Conservation (phyloP, 1,140 invertebrate genomes). For the Pseudomyrmex concolor region DNA sequence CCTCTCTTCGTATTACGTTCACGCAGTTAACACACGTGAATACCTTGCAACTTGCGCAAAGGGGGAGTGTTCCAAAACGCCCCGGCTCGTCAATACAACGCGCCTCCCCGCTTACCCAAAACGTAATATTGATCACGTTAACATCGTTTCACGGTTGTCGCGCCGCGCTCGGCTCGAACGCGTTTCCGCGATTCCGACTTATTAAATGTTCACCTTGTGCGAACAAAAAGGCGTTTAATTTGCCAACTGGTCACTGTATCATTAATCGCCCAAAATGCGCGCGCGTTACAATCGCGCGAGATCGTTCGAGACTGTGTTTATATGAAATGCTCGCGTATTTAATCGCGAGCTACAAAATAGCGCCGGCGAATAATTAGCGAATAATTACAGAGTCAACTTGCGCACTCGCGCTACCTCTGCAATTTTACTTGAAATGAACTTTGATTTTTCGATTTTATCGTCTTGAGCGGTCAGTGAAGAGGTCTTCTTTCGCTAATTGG, state of each 20-base stretch:
- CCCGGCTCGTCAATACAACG: conserved; percentile 50
- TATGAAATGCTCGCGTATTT: conserved; percentile 17
- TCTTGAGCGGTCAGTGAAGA: no score
- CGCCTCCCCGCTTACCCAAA: conserved; percentile 12
- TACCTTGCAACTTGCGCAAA: conserved; percentile 28
- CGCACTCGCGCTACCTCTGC: neutral
- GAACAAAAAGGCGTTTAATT: conserved; percentile 32
- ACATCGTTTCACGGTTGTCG: conserved; percentile 54
- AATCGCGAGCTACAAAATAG: neutral
- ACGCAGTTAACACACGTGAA: conserved; percentile 42
- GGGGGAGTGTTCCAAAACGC: conserved; percentile 11
- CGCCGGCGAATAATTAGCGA: conserved; percentile 4
- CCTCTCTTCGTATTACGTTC: neutral
- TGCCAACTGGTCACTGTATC: conserved; percentile 17
- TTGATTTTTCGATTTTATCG: neutral
- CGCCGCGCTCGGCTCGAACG: neutral
- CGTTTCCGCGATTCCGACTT: conserved; percentile 41
- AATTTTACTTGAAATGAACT: conserved; percentile 25
- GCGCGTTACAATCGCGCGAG: conserved; percentile 18
- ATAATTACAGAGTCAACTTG: neutral
- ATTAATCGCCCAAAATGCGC: neutral
- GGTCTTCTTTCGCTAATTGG: neutral
- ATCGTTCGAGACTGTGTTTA: conserved; percentile 8
- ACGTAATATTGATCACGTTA: conserved; percentile 61
- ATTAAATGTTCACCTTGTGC: conserved; percentile 24